phyloP scores from a whole-genome alignment of 2,888 invertebrate species.

The Galerucella pusilla region DNA sequence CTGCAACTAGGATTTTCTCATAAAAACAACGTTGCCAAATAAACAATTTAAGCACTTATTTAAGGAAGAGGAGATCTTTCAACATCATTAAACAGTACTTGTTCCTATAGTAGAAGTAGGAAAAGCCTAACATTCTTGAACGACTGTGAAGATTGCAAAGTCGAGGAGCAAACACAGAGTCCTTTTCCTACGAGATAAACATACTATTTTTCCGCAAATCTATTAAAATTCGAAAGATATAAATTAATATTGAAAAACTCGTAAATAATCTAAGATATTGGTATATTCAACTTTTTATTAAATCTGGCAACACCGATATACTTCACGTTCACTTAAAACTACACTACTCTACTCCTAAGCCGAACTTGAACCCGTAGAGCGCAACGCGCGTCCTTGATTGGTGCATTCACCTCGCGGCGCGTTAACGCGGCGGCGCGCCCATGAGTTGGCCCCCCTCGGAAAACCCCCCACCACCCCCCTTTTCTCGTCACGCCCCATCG shows the following conservation, averaged over 20 bases:
- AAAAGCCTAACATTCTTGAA: no score
- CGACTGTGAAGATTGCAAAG: no score
- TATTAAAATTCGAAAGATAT: no score
- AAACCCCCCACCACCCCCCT: not conserved
- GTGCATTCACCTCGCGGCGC: constrained; percentile 55
- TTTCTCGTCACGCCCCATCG: constrained; percentile 29
- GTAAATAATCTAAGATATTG: no score
- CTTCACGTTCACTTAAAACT: constrained; percentile 3
- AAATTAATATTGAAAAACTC: no score
- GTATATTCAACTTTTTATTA: not conserved
- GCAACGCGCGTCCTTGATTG: constrained; percentile 53
- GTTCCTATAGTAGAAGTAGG: no score
- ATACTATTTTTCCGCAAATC: no score
- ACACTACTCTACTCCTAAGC: constrained; percentile 22
- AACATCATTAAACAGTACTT: no score
- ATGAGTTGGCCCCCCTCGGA: constrained; percentile 29
- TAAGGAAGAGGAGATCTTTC: not conserved
- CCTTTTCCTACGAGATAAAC: no score
- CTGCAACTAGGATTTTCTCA: constrained; percentile 5
- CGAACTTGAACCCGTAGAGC: constrained; percentile 53
- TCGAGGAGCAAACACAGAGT: no score
- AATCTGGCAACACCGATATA: constrained; percentile 7
- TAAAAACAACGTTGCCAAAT: constrained; percentile 1
- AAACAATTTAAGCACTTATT: not conserved
- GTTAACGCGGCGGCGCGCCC: constrained; percentile 33